Conservation (phyloP, 2,113 vertebrate genomes). For the Crocuta crocuta region DNA sequence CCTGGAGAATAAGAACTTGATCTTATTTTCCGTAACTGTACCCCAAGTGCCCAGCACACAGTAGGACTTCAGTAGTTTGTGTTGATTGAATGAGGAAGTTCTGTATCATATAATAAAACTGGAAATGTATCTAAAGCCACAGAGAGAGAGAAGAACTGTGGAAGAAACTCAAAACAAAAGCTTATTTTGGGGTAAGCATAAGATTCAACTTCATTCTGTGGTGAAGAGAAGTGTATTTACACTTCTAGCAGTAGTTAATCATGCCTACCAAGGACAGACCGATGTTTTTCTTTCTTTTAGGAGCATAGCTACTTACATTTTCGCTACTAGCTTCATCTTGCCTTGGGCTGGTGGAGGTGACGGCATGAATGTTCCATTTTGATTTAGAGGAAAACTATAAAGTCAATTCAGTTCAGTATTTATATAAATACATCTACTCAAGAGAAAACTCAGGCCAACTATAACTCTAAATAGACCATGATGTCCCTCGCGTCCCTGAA, state of each 20-base stretch:
- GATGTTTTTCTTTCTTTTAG: constrained; percentile 12
- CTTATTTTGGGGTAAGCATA: not conserved
- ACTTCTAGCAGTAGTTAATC: not conserved
- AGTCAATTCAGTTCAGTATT: constrained; percentile 37
- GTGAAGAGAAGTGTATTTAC: not conserved
- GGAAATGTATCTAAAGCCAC: not conserved
- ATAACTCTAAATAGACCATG: constrained; percentile 71
- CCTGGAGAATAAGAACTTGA: not conserved
- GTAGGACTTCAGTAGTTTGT: not conserved
- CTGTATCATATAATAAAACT: not conserved
- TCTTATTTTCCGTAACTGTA: not conserved
- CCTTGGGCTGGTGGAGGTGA: constrained; percentile 12
- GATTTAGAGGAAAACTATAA: constrained; percentile 50
- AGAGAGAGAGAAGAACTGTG: not conserved
- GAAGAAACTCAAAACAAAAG: not conserved
- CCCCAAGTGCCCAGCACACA: rapidly evolving
- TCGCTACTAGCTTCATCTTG: constrained; percentile 26
- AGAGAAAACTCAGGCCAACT: constrained; percentile 63
- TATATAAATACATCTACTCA: constrained; percentile 61
- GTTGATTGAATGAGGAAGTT: not conserved
- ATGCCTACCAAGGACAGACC: not conserved
- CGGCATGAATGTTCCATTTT: not conserved
- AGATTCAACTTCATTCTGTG: not conserved
- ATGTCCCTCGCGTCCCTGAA: constrained; percentile 70
- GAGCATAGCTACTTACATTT: not conserved